Base-by-base conservation (phyloP, 2,888 invertebrate species). In the Thyatira batis region DNA sequence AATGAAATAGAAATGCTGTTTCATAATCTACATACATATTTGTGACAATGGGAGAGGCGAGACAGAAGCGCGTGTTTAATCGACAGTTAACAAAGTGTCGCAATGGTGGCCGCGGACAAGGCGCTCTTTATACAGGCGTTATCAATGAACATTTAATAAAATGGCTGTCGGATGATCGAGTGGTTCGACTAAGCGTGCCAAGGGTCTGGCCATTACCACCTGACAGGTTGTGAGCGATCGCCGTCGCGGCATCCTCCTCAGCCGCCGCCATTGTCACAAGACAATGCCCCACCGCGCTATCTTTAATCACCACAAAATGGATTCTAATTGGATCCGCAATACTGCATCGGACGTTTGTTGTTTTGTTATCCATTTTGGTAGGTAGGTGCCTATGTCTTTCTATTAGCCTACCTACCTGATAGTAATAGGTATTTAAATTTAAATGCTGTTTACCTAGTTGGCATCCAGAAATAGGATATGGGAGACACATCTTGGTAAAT, bases 281-380 rank as follows among this genome's bases (percentile, higher is more conserved):
- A 92, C 91, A 92, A 92, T 92, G 82, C 84, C 68, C 68, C 71
- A 71, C 75, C 69, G 65, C 73, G 75, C 78, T 91, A 91, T 92
- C 91, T 91, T 76, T 78, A 82, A 91, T 91, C 91, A 78, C 78
- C 76, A 84, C 82, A 83, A 87, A 86, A 88, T 81, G 76, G 77
- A 80, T 79, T 87, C 85, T 91, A 92, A 92, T 92, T 92, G 90
- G 91, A 84, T 79, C 84, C 84, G 87, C 88, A 64, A 89, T 84
- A 82, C 81, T 61, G 59, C 58, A 71, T 66, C 63, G 61, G 60
- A 61, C 74, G 75, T 74, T 77, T 76, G 63, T 71, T 70, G 67
- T 71, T 69, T 75, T 70, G 57, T 78, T 71, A 74, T 71, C 17
- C 48, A 10, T n/a, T 3, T 48, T 17, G 48, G 20, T 17, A 27